Evolutionary conservation across 1,140 invertebrate species (phyloP).

Genomic region (Stegodyphus dumicola): DNA sequence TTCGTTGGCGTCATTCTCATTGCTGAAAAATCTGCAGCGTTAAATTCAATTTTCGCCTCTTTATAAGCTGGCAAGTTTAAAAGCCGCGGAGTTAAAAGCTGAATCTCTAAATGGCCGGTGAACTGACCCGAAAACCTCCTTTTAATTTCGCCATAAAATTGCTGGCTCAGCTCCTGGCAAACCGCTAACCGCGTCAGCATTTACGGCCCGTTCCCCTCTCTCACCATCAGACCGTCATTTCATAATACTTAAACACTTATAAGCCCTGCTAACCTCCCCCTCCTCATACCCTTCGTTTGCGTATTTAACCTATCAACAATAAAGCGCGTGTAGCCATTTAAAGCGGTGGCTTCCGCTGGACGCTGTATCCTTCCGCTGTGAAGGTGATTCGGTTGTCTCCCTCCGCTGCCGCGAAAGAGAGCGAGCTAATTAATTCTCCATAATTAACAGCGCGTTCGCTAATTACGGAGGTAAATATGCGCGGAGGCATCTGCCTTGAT

Average conservation of each 20-base stretch:
- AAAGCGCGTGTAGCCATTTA: conserved; percentile 58
- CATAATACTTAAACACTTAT: conserved; percentile 60
- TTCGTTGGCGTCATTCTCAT: no score
- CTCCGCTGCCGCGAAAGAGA: conserved; percentile 50
- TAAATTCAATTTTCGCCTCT: conserved; percentile 45
- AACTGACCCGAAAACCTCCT: conserved; percentile 51
- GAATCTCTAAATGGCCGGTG: conserved; percentile 45
- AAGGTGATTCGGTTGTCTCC: conserved; percentile 35
- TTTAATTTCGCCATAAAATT: conserved; percentile 60
- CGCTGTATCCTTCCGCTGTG: conserved; percentile 57
- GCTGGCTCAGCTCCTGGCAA: conserved; percentile 48
- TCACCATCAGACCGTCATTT: conserved; percentile 17
- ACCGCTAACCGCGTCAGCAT: conserved; percentile 57
- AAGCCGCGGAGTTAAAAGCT: no score
- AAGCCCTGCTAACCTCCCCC: conserved; percentile 9
- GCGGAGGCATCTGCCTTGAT: conserved; percentile 58
- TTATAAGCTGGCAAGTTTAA: neutral
- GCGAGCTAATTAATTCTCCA: conserved; percentile 61
- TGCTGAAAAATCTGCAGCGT: neutral
- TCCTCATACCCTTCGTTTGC: neutral
- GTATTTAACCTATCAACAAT: conserved; percentile 61
- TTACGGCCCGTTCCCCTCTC: conserved; percentile 14
- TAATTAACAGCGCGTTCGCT: conserved; percentile 59
- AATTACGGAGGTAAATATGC: conserved; percentile 62
- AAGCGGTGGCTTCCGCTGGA: conserved; percentile 57